These are phyloP conservation scores for Cottoperca gobio DNA, from an alignment of 2,797 vertebrate genomes.

Conservation along the genomic window DNA sequence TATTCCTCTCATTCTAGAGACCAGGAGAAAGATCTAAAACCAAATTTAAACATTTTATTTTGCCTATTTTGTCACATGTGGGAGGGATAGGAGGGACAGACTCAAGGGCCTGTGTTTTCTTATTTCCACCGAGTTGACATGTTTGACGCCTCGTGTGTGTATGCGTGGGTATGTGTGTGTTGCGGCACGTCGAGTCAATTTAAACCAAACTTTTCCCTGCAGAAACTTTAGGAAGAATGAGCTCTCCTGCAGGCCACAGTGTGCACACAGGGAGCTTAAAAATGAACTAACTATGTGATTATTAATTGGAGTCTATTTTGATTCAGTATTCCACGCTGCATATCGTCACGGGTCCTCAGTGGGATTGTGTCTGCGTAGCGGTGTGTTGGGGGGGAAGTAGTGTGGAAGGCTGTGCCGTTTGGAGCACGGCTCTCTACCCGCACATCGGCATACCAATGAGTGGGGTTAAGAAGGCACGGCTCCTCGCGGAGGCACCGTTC, in stretches of 20 bases:
- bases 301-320: conserved; percentile 96
- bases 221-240: conserved; percentile 79
- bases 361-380: conserved; percentile 92
- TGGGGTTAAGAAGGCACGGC: conserved; percentile 99
- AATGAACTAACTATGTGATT: conserved; percentile 93
- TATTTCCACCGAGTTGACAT: conserved; percentile 64
- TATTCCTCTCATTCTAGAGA: conserved; percentile 76
- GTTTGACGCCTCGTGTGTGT: conserved; percentile 65
- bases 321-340: conserved; percentile 95
- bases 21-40: conserved; percentile 75
- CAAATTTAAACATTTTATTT: conserved; percentile 81
- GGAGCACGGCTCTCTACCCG: conserved; percentile 91
- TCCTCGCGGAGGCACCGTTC: conserved; percentile 95
- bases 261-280: conserved; percentile 64
- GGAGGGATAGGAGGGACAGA: conserved; percentile 48
- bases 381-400: conserved; percentile 87
- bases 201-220: conserved; percentile 78
- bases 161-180: conserved; percentile 13
- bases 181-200: neutral
- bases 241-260: conserved; percentile 77
- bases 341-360: conserved; percentile 91
- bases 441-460: conserved; percentile 99
- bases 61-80: conserved; percentile 75
- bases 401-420: conserved; percentile 92
- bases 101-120: conserved; percentile 57